A percentile compares a stretch with the other conserved stretches of the same genome.
Evolutionary conservation across 2,797 vertebrate species (phyloP).

Genomic region (Sebastes hopkinsi): DNA sequence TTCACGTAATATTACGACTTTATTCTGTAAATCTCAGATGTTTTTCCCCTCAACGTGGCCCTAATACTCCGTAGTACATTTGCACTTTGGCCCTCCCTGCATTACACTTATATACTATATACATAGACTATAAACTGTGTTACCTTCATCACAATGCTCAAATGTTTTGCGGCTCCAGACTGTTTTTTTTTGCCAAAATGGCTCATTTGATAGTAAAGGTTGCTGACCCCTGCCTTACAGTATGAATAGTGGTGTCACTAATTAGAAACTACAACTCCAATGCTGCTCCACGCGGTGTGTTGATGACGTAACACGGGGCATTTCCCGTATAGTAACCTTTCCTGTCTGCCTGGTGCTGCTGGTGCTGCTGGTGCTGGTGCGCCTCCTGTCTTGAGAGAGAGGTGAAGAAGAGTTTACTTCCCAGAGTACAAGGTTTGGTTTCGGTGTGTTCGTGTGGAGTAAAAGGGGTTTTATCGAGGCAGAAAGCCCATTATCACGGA

Average conservation of each 20-base stretch:
- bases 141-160: too few species aligned
- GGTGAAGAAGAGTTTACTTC: constrained; percentile 79
- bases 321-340: constrained; percentile 73
- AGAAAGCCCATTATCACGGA: constrained; percentile 71
- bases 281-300: constrained; percentile 37
- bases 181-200: too few species aligned
- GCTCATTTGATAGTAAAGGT: too few species aligned
- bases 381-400: constrained; percentile 74
- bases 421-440: constrained; percentile 77
- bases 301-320: constrained; percentile 65
- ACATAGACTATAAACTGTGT: too few species aligned
- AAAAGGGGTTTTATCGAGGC: constrained; percentile 74
- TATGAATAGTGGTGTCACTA: background rate
- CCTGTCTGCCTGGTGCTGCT: constrained; percentile 40
- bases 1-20: too few species aligned
- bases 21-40: too few species aligned
- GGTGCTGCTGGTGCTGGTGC: constrained; percentile 57
- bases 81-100: too few species aligned
- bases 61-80: too few species aligned
- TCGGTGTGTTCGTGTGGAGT: constrained; percentile 70
- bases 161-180: too few species aligned
- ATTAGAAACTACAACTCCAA: constrained; percentile 66
- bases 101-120: too few species aligned
- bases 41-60: too few species aligned
- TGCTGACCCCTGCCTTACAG: too few species aligned